Percentiles rank a stretch among this genome's conserved stretches.
phyloP scores from a whole-genome alignment of 1,140 invertebrate genomes.

The Tetranychus urticae region DNA sequence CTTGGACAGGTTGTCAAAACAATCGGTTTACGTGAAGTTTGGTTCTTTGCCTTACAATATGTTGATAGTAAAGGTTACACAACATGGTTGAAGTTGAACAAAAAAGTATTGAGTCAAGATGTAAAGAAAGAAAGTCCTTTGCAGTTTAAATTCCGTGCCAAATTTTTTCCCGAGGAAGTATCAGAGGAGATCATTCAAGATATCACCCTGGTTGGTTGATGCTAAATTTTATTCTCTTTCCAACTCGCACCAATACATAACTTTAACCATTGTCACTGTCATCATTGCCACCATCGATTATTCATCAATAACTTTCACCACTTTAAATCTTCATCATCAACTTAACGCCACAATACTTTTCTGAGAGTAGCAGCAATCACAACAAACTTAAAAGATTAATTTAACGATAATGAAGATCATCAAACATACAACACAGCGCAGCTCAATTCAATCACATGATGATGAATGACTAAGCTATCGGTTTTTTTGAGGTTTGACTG shows the following conservation, averaged over 20 bases:
- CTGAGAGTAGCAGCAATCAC: no score
- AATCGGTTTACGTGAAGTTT: constrained; percentile 92
- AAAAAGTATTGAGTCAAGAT: constrained; percentile 94
- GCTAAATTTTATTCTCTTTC: background rate
- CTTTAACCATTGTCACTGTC: background rate
- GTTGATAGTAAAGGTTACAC: constrained; percentile 89
- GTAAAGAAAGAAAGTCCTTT: constrained; percentile 90
- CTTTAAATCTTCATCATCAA: no score
- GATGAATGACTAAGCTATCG: no score
- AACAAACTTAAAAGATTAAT: no score
- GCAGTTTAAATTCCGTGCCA: constrained; percentile 96
- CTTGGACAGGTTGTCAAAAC: constrained; percentile 65
- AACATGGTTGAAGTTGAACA: constrained; percentile 98
- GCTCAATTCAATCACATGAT: no score
- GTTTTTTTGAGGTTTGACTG: no score
- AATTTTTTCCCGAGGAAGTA: constrained; percentile 99
- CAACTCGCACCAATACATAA: no score
- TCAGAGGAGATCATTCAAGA: constrained; percentile 97
- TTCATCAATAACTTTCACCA: background rate
- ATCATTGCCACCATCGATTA: background rate
- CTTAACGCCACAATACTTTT: no score
- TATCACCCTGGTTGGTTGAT: constrained; percentile 43
- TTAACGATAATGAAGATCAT: no score
- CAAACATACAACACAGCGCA: no score
- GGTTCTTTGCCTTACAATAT: constrained; percentile 99